A percentile compares a stretch with the other conserved stretches of the same genome.
Conservation (phyloP, 2,888 invertebrate species). For the Cerceris rybyensis region DNA sequence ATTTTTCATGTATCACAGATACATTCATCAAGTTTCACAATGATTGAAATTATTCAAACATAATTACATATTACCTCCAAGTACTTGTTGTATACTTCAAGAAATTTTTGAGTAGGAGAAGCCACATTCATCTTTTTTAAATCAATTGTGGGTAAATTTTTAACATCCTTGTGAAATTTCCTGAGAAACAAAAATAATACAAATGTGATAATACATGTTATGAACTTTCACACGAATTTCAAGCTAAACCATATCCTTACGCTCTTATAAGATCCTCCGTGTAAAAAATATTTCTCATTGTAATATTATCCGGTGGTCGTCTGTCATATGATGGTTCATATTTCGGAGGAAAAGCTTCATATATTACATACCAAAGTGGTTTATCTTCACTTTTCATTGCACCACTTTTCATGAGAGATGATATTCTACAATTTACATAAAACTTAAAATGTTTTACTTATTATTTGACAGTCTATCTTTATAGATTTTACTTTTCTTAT, state of each 20-base stretch:
- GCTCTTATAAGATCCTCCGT: conserved; percentile 92
- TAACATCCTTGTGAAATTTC: conserved; percentile 19
- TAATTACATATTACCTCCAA: conserved; percentile 74
- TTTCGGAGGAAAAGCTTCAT: conserved; percentile 94
- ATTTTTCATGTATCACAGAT: no score
- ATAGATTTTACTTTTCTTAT: no score
- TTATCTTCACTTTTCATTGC: conserved; percentile 91
- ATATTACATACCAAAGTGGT: conserved; percentile 97
- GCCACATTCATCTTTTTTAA: not conserved
- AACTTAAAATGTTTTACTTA: not conserved
- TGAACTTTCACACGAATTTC: not conserved
- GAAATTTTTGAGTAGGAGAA: conserved; percentile 81
- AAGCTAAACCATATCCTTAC: conserved; percentile 84
- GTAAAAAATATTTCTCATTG: conserved; percentile 89
- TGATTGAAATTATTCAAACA: no score
- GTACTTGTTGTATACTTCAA: conserved; percentile 85
- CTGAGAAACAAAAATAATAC: conserved; percentile 15
- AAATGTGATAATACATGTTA: not conserved
- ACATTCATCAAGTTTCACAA: no score
- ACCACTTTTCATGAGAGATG: conserved; percentile 90
- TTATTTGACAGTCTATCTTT: no score
- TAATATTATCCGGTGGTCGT: conserved; percentile 84
- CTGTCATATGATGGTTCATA: conserved; percentile 90
- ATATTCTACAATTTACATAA: conserved; percentile 84
- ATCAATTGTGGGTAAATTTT: not conserved